Conservation (phyloP, 2,797 vertebrate genomes). For the Sylvilagus floridanus region DNA sequence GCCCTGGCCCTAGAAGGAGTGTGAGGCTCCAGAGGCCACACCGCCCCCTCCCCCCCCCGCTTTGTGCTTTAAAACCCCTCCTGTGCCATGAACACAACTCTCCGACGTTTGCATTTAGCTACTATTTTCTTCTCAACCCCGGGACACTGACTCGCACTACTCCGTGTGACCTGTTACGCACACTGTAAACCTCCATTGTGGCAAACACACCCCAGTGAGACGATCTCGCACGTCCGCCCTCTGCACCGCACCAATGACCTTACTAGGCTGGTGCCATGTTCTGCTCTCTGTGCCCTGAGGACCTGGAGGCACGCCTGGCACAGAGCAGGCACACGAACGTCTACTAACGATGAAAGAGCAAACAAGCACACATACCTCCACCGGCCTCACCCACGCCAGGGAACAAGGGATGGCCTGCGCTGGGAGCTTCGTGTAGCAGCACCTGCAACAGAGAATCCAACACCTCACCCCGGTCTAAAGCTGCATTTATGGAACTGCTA, state of each 20-base stretch:
- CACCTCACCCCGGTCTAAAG: neutral
- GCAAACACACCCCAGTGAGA: too few species aligned
- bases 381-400: conserved; percentile 92
- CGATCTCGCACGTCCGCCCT: neutral
- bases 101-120: too few species aligned
- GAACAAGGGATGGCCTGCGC: conserved; percentile 95
- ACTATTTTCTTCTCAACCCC: too few species aligned
- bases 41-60: too few species aligned
- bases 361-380: conserved; percentile 82
- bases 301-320: neutral
- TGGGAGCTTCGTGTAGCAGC: conserved; percentile 92
- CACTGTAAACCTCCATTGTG: too few species aligned
- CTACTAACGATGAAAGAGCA: neutral
- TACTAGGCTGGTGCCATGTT: neutral
- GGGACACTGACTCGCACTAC: too few species aligned
- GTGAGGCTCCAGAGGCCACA: too few species aligned
- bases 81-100: too few species aligned
- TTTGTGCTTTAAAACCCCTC: too few species aligned
- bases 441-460: conserved; percentile 86
- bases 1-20: too few species aligned
- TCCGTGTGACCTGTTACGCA: too few species aligned
- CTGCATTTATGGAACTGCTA: neutral
- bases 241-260: neutral
- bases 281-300: conserved; percentile 24
- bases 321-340: neutral